Evolutionary conservation across 23 tunicate species (phyloP), one percentile per base, ranked within the genome.

Genomic region (Oikopleura dioica): DNA sequence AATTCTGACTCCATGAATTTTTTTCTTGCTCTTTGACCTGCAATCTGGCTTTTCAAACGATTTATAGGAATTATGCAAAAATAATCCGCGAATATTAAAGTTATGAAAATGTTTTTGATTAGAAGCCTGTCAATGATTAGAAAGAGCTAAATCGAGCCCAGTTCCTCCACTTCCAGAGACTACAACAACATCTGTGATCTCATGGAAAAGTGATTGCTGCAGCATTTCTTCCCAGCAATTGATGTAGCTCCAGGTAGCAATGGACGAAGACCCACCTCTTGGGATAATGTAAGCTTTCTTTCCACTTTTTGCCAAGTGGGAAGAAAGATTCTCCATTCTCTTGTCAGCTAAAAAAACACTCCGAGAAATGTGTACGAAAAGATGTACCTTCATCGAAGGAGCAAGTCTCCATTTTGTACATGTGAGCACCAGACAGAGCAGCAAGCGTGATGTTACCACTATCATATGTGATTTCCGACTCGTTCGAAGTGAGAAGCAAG

Each of bases 101-200:
- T 29, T 24, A 26, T 23, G 68, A 36, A 0, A 79, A 69, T 59
- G 78, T 84, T 80, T 83, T 0, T 80, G n/a, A 67, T 81, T 81
- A 35, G 77, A 63, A 26, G 87, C 99, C 1, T 87, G 86, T 1
- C 87, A 78, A 69, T 81, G 79, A 38, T 94, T 94, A 2, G 82
- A 88, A 68, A 94, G 78, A 21, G 95, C 82, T 34, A 94, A 38
- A 5, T 87, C 99, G 36, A 94, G 85, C n/a, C 84, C 67, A 12
- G 88, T 79, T 0, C 99, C 99, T 37, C 99, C 99, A 77, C 95
- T 94, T 9, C 99, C 99, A 79, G 88, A 87, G 23, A 86, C 82
- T 24, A 92, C 81, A 12, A 92, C 82, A n/a, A 92, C 76, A 38
- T 92, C 98, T 68, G 83, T 84, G 72, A 80, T 44, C 1, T 50